Conservation (phyloP, 1,140 invertebrate genomes). For the Aphaenogaster floridana region DNA sequence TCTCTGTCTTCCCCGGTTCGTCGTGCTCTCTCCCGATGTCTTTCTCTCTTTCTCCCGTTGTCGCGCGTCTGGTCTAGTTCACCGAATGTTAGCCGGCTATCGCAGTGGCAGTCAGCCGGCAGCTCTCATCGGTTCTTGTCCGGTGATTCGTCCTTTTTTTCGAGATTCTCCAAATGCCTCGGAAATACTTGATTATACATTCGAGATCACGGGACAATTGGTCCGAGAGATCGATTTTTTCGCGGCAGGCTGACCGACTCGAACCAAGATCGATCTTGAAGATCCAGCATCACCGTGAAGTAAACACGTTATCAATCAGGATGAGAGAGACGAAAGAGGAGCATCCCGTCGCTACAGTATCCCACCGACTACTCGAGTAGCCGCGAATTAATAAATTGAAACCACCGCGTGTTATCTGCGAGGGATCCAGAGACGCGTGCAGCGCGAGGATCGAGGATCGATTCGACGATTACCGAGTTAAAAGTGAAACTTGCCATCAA, state of each 20-base stretch:
- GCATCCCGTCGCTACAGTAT: neutral
- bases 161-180: neutral
- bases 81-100: slow-evolving; percentile 18
- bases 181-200: neutral
- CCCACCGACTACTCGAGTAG: neutral
- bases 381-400: slow-evolving; percentile 32
- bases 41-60: neutral
- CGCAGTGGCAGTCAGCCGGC: slow-evolving; percentile 19
- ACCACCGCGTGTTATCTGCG: neutral
- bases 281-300: neutral
- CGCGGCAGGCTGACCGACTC: neutral
- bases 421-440: neutral
- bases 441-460: slow-evolving; percentile 3
- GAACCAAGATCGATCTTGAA: neutral
- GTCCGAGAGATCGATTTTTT: neutral
- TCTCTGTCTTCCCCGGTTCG: slow-evolving; percentile 5
- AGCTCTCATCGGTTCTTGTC: slow-evolving; percentile 45
- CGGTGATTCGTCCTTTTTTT: neutral
- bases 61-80: slow-evolving; percentile 14
- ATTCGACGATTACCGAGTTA: neutral
- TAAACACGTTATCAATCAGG: neutral
- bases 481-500: neutral
- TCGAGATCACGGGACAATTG: neutral
- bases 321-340: neutral
- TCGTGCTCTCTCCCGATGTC: neutral